Percentiles rank a stretch among this genome's conserved stretches.
These are phyloP conservation scores for Parapsyche elsis DNA, from an alignment of 1,140 invertebrate species.

Conservation along the genomic window DNA sequence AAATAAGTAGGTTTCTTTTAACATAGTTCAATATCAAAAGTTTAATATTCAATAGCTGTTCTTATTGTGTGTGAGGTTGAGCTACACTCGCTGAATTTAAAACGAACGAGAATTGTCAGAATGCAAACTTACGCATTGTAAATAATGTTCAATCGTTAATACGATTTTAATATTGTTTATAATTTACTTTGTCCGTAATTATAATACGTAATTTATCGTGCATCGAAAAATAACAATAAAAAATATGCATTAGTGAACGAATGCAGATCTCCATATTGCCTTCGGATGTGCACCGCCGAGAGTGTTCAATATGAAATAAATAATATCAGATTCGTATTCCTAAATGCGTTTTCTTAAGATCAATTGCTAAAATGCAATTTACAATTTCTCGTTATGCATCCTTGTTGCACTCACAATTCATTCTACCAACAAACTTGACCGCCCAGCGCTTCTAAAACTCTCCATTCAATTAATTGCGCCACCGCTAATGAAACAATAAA, in stretches of 20 bases:
- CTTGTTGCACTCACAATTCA: constrained; percentile 40
- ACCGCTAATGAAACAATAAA: neutral
- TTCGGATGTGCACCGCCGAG: constrained; percentile 4
- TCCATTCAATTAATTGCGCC: neutral
- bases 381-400: constrained; percentile 47
- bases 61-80: constrained; percentile 14
- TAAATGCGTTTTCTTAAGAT: constrained; percentile 39
- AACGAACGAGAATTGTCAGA: constrained; percentile 10
- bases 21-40: constrained; percentile 29
- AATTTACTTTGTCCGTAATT: neutral
- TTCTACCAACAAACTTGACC: constrained; percentile 25
- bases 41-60: constrained; percentile 26
- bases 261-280: constrained; percentile 6
- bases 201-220: neutral
- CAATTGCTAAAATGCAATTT: constrained; percentile 48
- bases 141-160: constrained; percentile 10
- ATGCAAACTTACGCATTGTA: neutral
- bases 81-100: neutral
- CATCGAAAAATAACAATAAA: neutral
- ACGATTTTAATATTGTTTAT: neutral
- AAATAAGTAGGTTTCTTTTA: constrained; percentile 31
- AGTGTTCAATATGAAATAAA: constrained; percentile 43
- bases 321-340: constrained; percentile 35
- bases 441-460: constrained; percentile 19
- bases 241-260: neutral